Evolutionary conservation across 2,797 vertebrate genomes (phyloP).

Genomic region (Carcharodon carcharias): DNA sequence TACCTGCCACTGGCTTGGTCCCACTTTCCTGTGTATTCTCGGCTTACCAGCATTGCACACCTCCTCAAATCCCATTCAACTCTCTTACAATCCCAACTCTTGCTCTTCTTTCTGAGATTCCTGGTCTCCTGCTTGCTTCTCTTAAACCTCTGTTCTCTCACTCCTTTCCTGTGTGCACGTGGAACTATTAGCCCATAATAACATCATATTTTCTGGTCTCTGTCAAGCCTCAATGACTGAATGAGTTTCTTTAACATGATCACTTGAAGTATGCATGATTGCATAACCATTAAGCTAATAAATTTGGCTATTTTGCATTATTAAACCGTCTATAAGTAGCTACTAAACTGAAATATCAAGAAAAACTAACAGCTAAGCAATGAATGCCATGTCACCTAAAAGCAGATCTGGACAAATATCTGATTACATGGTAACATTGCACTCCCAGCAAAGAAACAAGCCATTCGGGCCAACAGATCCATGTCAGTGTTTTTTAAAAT

Average conservation of each 20-base stretch:
- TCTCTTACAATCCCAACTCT: background rate
- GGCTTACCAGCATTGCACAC: background rate
- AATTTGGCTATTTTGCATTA: too few species aligned
- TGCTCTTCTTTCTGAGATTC: background rate
- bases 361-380: background rate
- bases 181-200: background rate
- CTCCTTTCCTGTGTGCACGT: background rate
- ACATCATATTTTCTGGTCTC: background rate
- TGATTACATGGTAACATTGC: background rate
- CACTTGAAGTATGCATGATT: background rate
- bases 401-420: background rate
- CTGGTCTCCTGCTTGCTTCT: background rate
- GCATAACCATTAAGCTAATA: too few species aligned
- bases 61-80: background rate
- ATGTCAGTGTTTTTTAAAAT: too few species aligned
- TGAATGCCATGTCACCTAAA: background rate
- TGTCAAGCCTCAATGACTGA: background rate
- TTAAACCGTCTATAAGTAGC: too few species aligned
- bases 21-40: background rate
- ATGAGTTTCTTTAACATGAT: background rate
- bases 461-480: background rate
- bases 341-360: too few species aligned
- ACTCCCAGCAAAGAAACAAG: background rate
- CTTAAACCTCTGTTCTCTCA: background rate
- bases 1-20: background rate